These are phyloP conservation scores for Procambarus clarkii DNA, from an alignment of 1,140 invertebrate species.

Conservation along the genomic window DNA sequence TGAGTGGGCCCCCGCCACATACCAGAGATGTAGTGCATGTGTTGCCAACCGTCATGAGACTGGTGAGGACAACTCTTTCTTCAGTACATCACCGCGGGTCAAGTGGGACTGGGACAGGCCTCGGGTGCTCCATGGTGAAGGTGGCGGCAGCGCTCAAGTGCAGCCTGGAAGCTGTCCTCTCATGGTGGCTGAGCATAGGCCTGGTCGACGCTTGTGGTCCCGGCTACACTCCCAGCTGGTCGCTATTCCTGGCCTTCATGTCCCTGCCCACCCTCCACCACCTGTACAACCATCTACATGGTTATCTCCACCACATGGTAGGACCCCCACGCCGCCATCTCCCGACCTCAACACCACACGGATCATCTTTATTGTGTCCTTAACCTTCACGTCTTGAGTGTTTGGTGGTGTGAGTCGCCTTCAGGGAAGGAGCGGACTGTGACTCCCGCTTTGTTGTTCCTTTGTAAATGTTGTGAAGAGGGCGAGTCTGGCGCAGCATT, in stretches of 20 bases:
- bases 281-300: conserved; percentile 38
- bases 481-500: not conserved
- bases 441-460: not conserved
- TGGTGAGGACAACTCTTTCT: not conserved
- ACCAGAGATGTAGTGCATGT: not conserved
- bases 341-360: not conserved
- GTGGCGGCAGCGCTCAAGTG: not conserved
- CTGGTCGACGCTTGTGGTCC: conserved; percentile 9
- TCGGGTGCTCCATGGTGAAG: conserved; percentile 13
- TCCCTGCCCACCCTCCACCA: conserved; percentile 29
- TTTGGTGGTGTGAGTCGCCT: no score
- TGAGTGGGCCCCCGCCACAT: not conserved
- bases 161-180: conserved; percentile 6
- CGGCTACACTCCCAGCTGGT: not conserved
- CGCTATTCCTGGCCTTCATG: conserved; percentile 2
- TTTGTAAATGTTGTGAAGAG: not conserved
- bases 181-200: not conserved
- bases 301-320: conserved; percentile 36
- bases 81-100: not conserved
- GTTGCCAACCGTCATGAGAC: not conserved
- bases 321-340: not conserved
- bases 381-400: not conserved
- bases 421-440: no score
- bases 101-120: not conserved
- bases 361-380: not conserved